These are phyloP conservation scores for Panulirus ornatus DNA, from an alignment of 1,140 invertebrate genomes.

Conservation along the genomic window DNA sequence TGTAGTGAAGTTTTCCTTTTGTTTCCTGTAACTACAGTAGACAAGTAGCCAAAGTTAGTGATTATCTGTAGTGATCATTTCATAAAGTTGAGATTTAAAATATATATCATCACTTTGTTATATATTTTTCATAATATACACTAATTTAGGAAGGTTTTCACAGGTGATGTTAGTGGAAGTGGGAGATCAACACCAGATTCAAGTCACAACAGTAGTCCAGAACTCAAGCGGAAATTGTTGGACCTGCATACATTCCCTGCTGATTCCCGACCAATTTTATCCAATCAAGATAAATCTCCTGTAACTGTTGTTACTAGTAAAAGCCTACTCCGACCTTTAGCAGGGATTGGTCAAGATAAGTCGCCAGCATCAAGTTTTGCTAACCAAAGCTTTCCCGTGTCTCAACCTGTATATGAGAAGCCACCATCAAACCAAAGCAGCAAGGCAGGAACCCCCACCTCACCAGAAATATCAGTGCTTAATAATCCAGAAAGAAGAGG, in stretches of 20 bases:
- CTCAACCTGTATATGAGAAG: slow-evolving; percentile 28
- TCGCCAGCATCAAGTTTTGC: slow-evolving; percentile 23
- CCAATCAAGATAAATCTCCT: slow-evolving; percentile 54
- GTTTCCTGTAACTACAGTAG: neutral
- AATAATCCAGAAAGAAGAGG: slow-evolving; percentile 41
- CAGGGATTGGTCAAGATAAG: slow-evolving; percentile 16
- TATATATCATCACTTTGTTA: neutral
- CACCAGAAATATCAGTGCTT: slow-evolving; percentile 35
- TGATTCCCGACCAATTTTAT: slow-evolving; percentile 18
- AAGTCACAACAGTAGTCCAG: slow-evolving; percentile 69
- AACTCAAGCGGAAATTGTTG: slow-evolving; percentile 61
- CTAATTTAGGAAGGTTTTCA: neutral
- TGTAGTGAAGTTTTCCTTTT: neutral
- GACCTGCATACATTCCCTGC: slow-evolving; percentile 50
- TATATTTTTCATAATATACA: neutral
- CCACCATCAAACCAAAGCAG: slow-evolving; percentile 59
- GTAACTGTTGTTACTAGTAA: slow-evolving; percentile 5
- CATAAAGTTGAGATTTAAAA: no score
- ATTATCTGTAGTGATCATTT: neutral
- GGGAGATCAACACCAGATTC: slow-evolving; percentile 69
- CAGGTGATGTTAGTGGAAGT: slow-evolving; percentile 66
- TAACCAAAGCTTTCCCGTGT: slow-evolving; percentile 17
- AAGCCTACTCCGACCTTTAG: slow-evolving; percentile 10
- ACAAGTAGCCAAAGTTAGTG: neutral
- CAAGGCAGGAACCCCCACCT: slow-evolving; percentile 70